phyloP scores from a whole-genome alignment of 2,888 invertebrate species.

The Microplitis deprimator region DNA sequence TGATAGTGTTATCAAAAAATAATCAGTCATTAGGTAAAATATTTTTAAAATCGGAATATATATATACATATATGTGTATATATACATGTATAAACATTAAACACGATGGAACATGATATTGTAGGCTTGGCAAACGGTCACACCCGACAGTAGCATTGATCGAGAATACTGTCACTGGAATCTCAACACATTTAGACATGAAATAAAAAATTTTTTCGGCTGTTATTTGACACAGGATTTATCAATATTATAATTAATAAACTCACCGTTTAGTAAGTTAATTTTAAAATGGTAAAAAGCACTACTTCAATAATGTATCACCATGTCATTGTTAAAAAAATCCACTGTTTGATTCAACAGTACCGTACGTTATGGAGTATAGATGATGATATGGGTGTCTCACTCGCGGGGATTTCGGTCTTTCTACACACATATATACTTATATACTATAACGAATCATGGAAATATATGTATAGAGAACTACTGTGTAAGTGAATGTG shows the following conservation, averaged over 20 bases:
- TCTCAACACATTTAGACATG: conserved; percentile 32
- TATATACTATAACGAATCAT: background rate
- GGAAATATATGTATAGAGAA: background rate
- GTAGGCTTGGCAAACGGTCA: conserved; percentile 56
- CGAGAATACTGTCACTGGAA: conserved; percentile 50
- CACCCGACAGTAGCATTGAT: conserved; percentile 64
- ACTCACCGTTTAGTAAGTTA: conserved; percentile 45
- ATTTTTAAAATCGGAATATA: background rate
- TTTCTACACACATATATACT: conserved; percentile 5
- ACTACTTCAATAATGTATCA: conserved; percentile 48
- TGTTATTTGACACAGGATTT: conserved; percentile 21
- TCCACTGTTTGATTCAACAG: conserved; percentile 59
- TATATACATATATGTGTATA: background rate
- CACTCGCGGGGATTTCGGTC: background rate
- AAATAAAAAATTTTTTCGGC: conserved; percentile 10
- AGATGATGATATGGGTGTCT: conserved; percentile 17
- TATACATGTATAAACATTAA: conserved; percentile 40
- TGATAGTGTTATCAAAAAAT: background rate
- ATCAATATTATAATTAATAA: conserved; percentile 30
- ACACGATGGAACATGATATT: conserved; percentile 40
- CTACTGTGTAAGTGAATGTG: background rate
- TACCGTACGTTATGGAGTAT: conserved; percentile 42
- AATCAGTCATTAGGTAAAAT: background rate
- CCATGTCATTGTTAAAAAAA: conserved; percentile 61
- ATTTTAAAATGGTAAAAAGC: background rate